A percentile compares a stretch with the other conserved stretches of the same genome.
These are phyloP conservation scores for Heterodera carotae DNA, from an alignment of 1,140 invertebrate genomes.

Conservation along the genomic window DNA sequence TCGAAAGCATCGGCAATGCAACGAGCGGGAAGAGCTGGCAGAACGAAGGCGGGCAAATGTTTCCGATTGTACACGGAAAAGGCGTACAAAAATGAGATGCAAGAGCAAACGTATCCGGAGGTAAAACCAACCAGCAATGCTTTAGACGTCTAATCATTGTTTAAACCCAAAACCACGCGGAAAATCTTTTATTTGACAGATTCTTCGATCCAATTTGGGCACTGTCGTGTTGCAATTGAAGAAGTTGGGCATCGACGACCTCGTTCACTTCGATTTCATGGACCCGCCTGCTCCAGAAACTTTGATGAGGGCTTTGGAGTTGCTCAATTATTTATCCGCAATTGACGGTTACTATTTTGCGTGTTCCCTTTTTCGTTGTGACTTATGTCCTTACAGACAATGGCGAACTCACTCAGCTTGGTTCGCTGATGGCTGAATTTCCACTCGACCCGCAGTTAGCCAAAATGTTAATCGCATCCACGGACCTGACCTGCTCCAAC, in stretches of 20 bases:
- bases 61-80: conserved; percentile 98
- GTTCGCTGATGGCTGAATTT: conserved; percentile 99
- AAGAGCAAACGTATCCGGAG: conserved; percentile 98
- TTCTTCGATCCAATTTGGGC: conserved; percentile 80
- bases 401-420: conserved; percentile 88
- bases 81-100: conserved; percentile 98
- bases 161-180: not conserved
- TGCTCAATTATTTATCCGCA: conserved; percentile 93
- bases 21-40: conserved; percentile 83
- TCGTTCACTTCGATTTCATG: conserved; percentile 99
- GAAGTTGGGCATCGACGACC: conserved; percentile 97
- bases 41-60: conserved; percentile 95
- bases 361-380: conserved; percentile 70
- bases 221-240: conserved; percentile 96
- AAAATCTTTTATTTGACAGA: conserved; percentile 5
- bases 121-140: conserved; percentile 72
- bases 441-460: conserved; percentile 97
- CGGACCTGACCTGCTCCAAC: conserved; percentile 96
- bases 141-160: not conserved
- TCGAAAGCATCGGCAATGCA: conserved; percentile 99
- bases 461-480: conserved; percentile 92
- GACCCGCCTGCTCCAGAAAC: conserved; percentile 99
- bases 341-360: conserved; percentile 74
- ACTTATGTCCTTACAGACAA: conserved; percentile 66
- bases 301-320: conserved; percentile 94